Evolutionary conservation across 2,888 invertebrate species (phyloP).

Genomic region (Acholoe squamosa): DNA sequence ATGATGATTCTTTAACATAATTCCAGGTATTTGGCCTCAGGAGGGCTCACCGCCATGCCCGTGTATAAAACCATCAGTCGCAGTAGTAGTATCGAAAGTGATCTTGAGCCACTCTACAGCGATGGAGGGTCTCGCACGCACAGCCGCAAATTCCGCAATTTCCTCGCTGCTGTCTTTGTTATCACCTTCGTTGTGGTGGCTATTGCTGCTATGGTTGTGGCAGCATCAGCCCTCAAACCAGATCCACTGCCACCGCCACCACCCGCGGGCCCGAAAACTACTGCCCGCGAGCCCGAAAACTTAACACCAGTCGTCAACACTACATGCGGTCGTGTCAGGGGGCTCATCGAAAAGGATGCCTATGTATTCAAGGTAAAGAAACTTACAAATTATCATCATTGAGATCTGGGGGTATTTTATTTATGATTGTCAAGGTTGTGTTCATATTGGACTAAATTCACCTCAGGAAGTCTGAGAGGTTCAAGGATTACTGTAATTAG

Average conservation of each 20-base stretch:
- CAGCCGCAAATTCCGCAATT: conserved; percentile 43
- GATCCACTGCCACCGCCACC: neutral
- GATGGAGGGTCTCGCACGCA: conserved; percentile 43
- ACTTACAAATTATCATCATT: too few species aligned
- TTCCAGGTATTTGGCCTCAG: neutral
- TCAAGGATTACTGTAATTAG: neutral
- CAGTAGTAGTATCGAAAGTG: conserved; percentile 55
- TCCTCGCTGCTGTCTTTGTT: conserved; percentile 48
- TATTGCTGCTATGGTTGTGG: conserved; percentile 53
- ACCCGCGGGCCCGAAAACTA: neutral
- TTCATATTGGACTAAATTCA: too few species aligned
- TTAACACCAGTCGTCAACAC: conserved; percentile 22
- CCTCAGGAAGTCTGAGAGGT: neutral
- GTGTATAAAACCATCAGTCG: conserved; percentile 54
- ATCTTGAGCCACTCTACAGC: conserved; percentile 62
- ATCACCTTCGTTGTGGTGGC: conserved; percentile 5
- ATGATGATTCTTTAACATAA: too few species aligned
- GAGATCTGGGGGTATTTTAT: too few species aligned
- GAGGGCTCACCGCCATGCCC: conserved; percentile 20
- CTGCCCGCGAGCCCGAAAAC: neutral
- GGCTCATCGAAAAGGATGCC: conserved; percentile 14
- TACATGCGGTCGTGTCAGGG: conserved; percentile 55
- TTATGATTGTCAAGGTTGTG: too few species aligned
- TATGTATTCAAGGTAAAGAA: conserved; percentile 58
- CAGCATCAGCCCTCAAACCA: neutral